phyloP scores from a whole-genome alignment of 2,113 vertebrate genomes.

The Tretioscincus oriximinensis region DNA sequence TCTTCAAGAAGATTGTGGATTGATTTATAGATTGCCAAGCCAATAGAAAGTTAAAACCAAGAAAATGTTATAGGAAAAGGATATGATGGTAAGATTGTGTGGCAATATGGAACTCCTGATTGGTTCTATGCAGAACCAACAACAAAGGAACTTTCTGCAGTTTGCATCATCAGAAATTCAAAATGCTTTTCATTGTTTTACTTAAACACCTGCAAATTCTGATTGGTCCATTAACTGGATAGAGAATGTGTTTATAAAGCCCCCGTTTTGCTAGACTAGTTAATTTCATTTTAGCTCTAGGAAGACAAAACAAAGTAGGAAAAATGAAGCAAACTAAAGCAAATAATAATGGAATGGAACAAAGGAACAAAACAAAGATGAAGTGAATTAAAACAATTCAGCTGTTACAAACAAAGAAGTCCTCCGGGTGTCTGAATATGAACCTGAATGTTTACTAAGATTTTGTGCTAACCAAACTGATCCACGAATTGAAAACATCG shows the following conservation, averaged over 20 bases:
- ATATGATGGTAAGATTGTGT: too few species aligned
- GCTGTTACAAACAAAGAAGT: constrained; percentile 19
- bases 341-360: constrained; percentile 24
- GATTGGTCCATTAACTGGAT: constrained; percentile 1
- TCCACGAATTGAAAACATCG: neutral
- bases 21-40: too few species aligned
- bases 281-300: constrained; percentile 5
- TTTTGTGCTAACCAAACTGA: neutral
- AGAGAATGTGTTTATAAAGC: neutral
- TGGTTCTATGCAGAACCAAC: neutral
- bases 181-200: neutral
- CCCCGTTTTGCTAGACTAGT: neutral
- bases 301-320: neutral
- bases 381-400: constrained; percentile 15
- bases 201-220: neutral
- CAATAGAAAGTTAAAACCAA: too few species aligned
- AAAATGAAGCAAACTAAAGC: constrained; percentile 24
- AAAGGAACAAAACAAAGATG: constrained; percentile 22
- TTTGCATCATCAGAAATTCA: neutral
- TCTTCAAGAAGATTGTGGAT: too few species aligned
- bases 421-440: neutral
- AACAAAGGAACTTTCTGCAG: neutral
- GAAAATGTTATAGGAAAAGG: too few species aligned
- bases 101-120: too few species aligned
- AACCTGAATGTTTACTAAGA: constrained; percentile 3